Evolutionary conservation across 2,797 vertebrate species (phyloP).

Genomic region (Phataginus tricuspis): DNA sequence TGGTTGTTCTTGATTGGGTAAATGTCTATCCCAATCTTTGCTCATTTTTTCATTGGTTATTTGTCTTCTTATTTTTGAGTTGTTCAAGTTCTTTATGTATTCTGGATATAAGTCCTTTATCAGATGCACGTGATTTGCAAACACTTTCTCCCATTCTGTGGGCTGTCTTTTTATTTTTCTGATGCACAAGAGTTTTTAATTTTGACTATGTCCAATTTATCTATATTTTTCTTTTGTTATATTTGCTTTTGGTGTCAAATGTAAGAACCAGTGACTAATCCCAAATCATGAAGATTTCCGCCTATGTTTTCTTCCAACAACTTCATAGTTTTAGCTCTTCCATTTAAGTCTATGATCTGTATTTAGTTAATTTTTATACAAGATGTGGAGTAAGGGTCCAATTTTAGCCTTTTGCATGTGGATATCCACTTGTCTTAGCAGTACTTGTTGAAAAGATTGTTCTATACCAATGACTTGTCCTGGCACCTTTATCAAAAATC

Average conservation of each 20-base stretch:
- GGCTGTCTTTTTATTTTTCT: neutral
- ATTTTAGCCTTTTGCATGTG: neutral
- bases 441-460: slow-evolving; percentile 34
- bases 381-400: neutral
- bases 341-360: neutral
- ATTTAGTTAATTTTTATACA: slow-evolving; percentile 2
- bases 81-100: neutral
- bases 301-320: neutral
- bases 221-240: neutral
- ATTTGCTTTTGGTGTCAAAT: neutral
- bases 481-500: slow-evolving; percentile 55
- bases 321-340: neutral
- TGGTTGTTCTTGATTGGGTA: neutral
- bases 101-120: neutral
- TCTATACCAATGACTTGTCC: slow-evolving; percentile 7
- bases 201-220: neutral
- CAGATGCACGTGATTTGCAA: neutral
- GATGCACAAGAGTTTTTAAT: neutral
- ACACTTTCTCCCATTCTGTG: neutral
- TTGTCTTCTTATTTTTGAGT: slow-evolving; percentile 12
- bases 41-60: neutral
- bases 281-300: neutral
- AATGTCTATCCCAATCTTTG: slow-evolving; percentile 2
- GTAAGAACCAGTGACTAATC: neutral
- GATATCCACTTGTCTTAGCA: neutral